These are phyloP conservation scores for Rhinichthys osculus DNA, from an alignment of 2,797 vertebrate species.

Conservation along the genomic window DNA sequence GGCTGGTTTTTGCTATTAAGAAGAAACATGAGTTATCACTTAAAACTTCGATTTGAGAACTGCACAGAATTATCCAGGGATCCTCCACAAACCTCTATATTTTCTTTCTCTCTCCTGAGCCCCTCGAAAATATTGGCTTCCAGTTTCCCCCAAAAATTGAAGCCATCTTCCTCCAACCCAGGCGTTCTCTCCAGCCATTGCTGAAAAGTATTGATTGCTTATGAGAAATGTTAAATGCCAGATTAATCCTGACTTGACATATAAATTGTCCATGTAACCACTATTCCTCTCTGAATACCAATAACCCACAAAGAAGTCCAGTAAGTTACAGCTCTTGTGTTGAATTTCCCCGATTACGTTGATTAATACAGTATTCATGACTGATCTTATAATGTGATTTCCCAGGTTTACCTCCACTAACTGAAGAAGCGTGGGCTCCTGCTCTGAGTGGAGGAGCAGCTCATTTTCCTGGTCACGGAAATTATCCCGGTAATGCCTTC, in stretches of 20 bases:
- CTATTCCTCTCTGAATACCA: constrained; percentile 32
- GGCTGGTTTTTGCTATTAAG: constrained; percentile 76
- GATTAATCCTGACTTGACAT: constrained; percentile 6
- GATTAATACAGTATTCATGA: constrained; percentile 21
- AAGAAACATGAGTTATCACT: constrained; percentile 8
- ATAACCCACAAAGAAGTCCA: neutral
- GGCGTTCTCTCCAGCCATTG: constrained; percentile 97
- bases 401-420: constrained; percentile 86
- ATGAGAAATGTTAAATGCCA: constrained; percentile 26
- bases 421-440: constrained; percentile 87
- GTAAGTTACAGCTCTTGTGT: neutral
- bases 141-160: constrained; percentile 94
- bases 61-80: constrained; percentile 30
- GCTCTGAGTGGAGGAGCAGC: constrained; percentile 83
- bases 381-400: constrained; percentile 12
- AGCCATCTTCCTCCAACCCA: constrained; percentile 87
- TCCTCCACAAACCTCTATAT: constrained; percentile 82
- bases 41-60: neutral
- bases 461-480: constrained; percentile 88
- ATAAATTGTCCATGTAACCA: neutral
- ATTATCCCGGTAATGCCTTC: constrained; percentile 91
- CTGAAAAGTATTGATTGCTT: constrained; percentile 69
- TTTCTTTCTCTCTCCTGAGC: constrained; percentile 82
- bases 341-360: constrained; percentile 2
- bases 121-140: constrained; percentile 87